Base-by-base conservation (phyloP, 2,888 invertebrate genomes). In the Epiblema foenella region DNA sequence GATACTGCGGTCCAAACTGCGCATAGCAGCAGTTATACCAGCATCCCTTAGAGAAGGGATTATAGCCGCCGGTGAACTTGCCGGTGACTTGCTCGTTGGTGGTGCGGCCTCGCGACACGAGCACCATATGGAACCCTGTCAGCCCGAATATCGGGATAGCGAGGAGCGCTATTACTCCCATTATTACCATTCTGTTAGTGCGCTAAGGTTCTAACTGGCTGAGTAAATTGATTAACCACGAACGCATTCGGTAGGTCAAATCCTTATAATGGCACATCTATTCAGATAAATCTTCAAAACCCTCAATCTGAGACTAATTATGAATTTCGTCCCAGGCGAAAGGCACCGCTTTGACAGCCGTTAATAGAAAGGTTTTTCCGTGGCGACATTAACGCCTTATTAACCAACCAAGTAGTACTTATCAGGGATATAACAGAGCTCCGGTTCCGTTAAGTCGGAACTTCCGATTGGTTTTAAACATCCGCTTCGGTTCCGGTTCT, bases 41-140 rank as follows among this genome's bases (percentile, higher is more conserved):
- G 89, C 99, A 99, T 39, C 99, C 99, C 84, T 96, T 95, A 5
- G 98, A 98, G 94, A 99, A 99, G 68, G 99, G 99, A 95, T 99
- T 99, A 91, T 98, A 98, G 51, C 99, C 99, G 68, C 98, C 98
- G 85, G 98, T 98, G 94, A 99, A 99, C 94, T 99, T 99, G 71
- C 99, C 99, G 17, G 99, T 99, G 75, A 99, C 99, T 95, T 99
- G 99, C 94, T 99, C 99, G 93, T 99, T 99, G 77, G 99, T 99
- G 70, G 99, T 99, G 77, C 99, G 95, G 51, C 99, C 99, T 75
- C 99, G 94, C 37, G 98, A 97, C 68, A 99, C 99, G 78, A 99
- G 95, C 82, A 99, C 97, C 94, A 99, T 96, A 91, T 99, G 99
- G 94, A 99, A 99, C 74, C 98, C 98, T 74, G 99, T 99, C 85